Percentiles rank a stretch among this genome's conserved stretches.
These are phyloP conservation scores for Lamprotornis superbus DNA, from an alignment of 2,113 vertebrate genomes.

Conservation along the genomic window DNA sequence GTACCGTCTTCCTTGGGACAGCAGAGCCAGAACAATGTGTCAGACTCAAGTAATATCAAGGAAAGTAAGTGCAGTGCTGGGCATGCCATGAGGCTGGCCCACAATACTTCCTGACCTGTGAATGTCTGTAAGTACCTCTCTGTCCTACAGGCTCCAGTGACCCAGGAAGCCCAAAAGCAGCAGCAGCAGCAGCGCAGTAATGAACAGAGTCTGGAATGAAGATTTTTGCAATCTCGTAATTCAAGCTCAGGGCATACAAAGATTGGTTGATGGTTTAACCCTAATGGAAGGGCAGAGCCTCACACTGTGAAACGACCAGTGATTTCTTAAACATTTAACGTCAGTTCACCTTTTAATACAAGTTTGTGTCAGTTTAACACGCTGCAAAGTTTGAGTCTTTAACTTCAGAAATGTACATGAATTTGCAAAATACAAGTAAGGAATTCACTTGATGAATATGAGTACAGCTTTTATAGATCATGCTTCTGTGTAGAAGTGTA, in stretches of 20 bases:
- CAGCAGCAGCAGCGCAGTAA: slow-evolving; percentile 1
- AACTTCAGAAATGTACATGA: slow-evolving; percentile 16
- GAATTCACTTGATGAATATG: not conserved
- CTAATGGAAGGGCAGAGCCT: slow-evolving; percentile 11
- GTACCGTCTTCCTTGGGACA: slow-evolving; percentile 75
- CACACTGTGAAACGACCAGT: slow-evolving; percentile 51
- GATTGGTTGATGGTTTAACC: slow-evolving; percentile 54
- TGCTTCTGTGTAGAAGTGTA: not conserved
- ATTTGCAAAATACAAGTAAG: not conserved
- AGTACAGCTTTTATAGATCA: not conserved
- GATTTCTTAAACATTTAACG: slow-evolving; percentile 35
- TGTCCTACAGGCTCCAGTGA: slow-evolving; percentile 75
- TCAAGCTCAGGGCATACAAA: slow-evolving; percentile 61
- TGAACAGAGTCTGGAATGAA: slow-evolving; percentile 56
- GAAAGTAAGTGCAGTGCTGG: slow-evolving; percentile 65
- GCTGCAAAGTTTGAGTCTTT: not conserved
- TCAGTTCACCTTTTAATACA: not conserved
- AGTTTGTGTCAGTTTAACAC: not conserved
- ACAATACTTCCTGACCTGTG: slow-evolving; percentile 66
- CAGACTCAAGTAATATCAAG: slow-evolving; percentile 88
- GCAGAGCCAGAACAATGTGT: slow-evolving; percentile 85
- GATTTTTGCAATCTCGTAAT: slow-evolving; percentile 56
- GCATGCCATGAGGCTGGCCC: slow-evolving; percentile 57
- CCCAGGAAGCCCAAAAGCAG: slow-evolving; percentile 57
- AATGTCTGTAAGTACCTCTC: slow-evolving; percentile 73